A percentile compares a stretch with the other conserved stretches of the same genome.
These are phyloP conservation scores for Psettodes erumei DNA, from an alignment of 2,113 vertebrate species.

Conservation along the genomic window DNA sequence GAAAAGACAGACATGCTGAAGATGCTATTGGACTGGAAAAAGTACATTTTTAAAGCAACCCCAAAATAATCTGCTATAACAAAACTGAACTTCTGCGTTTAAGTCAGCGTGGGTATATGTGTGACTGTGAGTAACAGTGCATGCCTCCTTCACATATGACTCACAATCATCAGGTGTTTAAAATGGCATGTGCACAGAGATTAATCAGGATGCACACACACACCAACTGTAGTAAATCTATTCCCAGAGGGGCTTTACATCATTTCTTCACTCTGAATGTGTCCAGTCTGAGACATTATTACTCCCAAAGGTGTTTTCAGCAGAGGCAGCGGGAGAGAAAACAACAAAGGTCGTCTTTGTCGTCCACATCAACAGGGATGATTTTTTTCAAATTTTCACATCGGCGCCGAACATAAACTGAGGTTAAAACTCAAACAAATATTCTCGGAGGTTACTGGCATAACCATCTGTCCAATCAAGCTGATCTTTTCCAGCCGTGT, in stretches of 20 bases:
- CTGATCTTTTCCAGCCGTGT: slow-evolving; percentile 52
- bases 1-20: neutral
- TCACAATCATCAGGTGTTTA: slow-evolving; percentile 12
- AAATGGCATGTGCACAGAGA: slow-evolving; percentile 10
- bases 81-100: neutral
- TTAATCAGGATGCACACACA: neutral
- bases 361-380: neutral
- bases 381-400: neutral
- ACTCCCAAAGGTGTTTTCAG: neutral
- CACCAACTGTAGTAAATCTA: neutral
- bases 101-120: slow-evolving; percentile 16
- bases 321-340: neutral
- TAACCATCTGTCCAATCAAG: slow-evolving; percentile 32
- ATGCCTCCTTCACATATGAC: slow-evolving; percentile 18
- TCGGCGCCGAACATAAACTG: neutral
- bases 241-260: neutral
- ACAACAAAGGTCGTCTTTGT: neutral
- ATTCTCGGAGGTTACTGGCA: neutral
- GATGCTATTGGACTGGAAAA: neutral
- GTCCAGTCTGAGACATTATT: neutral
- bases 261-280: neutral
- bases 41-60: neutral
- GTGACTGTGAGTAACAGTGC: slow-evolving; percentile 27
- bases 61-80: neutral
- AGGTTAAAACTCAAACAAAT: neutral